phyloP scores from a whole-genome alignment of 2,888 invertebrate species.

The Tenthredo amoena region DNA sequence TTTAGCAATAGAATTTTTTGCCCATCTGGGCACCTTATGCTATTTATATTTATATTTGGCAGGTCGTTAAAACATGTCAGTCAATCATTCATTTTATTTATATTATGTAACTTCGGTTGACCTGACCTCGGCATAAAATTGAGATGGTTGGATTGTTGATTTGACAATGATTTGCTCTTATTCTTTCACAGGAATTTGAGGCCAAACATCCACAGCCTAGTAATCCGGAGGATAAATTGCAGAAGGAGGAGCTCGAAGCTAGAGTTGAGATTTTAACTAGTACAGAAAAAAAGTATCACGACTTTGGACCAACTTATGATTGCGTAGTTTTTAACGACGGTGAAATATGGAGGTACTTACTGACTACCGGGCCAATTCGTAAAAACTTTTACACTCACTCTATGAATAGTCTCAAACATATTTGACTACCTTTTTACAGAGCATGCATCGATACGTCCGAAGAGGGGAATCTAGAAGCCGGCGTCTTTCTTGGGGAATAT shows the following conservation, averaged over 20 bases:
- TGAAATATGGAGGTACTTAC: slow-evolving; percentile 88
- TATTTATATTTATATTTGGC: slow-evolving; percentile 76
- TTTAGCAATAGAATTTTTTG: slow-evolving; percentile 67
- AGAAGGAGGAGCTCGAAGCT: slow-evolving; percentile 94
- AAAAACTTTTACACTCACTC: neutral
- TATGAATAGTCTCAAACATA: neutral
- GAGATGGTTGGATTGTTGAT: neutral
- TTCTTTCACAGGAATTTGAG: slow-evolving; percentile 83
- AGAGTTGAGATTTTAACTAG: slow-evolving; percentile 90
- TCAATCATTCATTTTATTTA: neutral
- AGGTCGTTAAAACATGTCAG: slow-evolving; percentile 53
- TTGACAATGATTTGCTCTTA: neutral
- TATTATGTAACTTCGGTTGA: neutral
- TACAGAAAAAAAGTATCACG: slow-evolving; percentile 93
- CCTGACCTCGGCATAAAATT: slow-evolving; percentile 8
- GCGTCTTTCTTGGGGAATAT: slow-evolving; percentile 90
- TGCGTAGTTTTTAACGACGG: slow-evolving; percentile 97
- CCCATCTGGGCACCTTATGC: slow-evolving; percentile 35
- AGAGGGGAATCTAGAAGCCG: slow-evolving; percentile 88
- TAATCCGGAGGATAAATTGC: slow-evolving; percentile 86
- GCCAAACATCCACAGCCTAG: slow-evolving; percentile 81
- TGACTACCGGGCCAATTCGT: neutral
- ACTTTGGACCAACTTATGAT: slow-evolving; percentile 94
- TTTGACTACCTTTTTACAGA: slow-evolving; percentile 75
- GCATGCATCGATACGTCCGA: slow-evolving; percentile 93